Percentiles rank a stretch among this genome's conserved stretches.
phyloP scores from a whole-genome alignment of 2,797 vertebrate species.

The Poecile montanus region DNA sequence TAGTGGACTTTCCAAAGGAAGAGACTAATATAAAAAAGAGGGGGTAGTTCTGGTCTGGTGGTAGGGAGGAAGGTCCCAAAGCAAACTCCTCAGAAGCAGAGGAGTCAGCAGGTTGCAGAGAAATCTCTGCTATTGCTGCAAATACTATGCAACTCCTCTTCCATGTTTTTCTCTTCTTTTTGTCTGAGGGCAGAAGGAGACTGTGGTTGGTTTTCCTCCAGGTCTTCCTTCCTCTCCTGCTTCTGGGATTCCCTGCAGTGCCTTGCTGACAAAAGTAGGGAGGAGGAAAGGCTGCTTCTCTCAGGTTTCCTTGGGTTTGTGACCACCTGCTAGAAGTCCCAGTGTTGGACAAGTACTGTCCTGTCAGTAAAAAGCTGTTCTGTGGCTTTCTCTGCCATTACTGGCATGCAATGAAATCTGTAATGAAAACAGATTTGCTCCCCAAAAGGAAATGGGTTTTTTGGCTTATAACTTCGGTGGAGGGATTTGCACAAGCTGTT shows the following conservation, averaged over 20 bases:
- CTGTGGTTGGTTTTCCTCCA: background rate
- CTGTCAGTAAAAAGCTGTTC: background rate
- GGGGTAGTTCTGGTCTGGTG: fast-evolving
- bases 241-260: background rate
- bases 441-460: fast-evolving
- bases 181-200: background rate
- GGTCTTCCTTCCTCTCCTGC: background rate
- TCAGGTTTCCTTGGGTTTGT: background rate
- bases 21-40: background rate
- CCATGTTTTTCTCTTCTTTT: background rate
- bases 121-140: background rate
- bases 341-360: background rate
- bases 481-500: background rate
- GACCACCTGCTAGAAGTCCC: background rate
- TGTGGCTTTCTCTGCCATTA: background rate
- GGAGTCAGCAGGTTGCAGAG: fast-evolving
- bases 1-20: background rate
- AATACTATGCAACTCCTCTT: fast-evolving
- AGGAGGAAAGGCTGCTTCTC: background rate
- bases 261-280: background rate
- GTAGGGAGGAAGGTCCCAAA: background rate
- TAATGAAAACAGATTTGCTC: background rate
- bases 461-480: background rate
- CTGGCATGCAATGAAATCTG: background rate
- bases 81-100: background rate